Evolutionary conservation across 2,888 invertebrate species (phyloP), one percentile per base, ranked within the genome.

Genomic region (Linnaemya tessellans): DNA sequence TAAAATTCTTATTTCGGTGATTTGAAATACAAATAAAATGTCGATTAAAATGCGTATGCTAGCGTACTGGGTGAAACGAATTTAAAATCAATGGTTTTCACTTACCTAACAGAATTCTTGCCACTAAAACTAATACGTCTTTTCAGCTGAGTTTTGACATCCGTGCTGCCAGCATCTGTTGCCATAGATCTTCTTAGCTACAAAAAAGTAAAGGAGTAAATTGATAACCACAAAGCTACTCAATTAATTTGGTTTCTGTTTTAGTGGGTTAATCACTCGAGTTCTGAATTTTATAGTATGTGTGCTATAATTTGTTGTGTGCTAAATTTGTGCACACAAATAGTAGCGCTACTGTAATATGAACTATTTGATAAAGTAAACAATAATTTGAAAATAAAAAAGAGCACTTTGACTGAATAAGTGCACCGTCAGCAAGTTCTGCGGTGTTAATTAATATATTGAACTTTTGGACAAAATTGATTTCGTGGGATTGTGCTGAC

Each of bases 81-180:
- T 43, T 43, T 43, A 15, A 43, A 13, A 4, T 15, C 1, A 8
- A 43, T 3, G 38, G 22, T 5, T 13, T 56, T 9, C 8, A 15
- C 62, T 78, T 79, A 86, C 87, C 87, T 80, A 10, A 87, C 81
- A 11, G 83, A 84, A 35, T 84, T 84, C 70, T 81, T 87, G 1
- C 84, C 87, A 79, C 86, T 84, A 25, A 87, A 87, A 64, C 87
- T 87, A 7, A 87, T 87, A 0, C 87, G 77, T 5, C 86, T 67
- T 46, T 80, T 87, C n/a, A 75, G 9, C 3, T 49, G 71, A n/a
- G 70, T 51, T 62, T 65, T 75, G 0, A 20, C 13, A 30, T 60
- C 46, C 15, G 11, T 30, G n/a, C 41, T 0, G 10, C 9, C 67
- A 5, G 20, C n/a, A 30, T 77, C 68, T 1, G 38, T 8, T 15